Evolutionary conservation across 2,797 vertebrate species (phyloP).

Genomic region (Cirrhinus mrigala): DNA sequence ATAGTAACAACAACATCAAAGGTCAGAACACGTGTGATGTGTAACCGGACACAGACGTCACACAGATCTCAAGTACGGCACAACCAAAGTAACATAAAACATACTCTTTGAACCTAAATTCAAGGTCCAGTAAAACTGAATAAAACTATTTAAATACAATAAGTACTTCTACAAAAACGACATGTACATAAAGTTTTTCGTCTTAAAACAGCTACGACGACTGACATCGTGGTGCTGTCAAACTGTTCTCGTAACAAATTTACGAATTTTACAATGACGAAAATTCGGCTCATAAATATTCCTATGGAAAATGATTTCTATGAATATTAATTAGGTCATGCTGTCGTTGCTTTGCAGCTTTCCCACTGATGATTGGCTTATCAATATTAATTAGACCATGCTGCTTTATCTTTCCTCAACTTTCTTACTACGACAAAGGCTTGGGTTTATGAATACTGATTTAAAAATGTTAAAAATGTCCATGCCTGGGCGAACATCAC

Average conservation of each 20-base stretch:
- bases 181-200: not conserved
- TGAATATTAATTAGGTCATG: not conserved
- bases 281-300: not conserved
- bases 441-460: not conserved
- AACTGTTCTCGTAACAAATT: not conserved
- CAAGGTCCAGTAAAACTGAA: not conserved
- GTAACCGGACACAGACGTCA: not conserved
- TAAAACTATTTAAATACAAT: not conserved
- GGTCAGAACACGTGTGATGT: constrained; percentile 11
- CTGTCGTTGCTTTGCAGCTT: not conserved
- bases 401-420: not conserved
- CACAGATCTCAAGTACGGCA: not conserved
- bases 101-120: not conserved
- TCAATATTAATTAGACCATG: not conserved
- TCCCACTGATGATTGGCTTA: not conserved
- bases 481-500: not conserved
- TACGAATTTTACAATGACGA: not conserved
- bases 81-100: too few relatives aligned
- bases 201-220: not conserved
- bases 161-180: not conserved
- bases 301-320: not conserved
- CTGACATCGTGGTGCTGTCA: not conserved
- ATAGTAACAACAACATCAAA: constrained; percentile 11
- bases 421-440: not conserved
- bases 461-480: not conserved